phyloP scores from a whole-genome alignment of 1,140 invertebrate species.

The Campoletis sonorensis region DNA sequence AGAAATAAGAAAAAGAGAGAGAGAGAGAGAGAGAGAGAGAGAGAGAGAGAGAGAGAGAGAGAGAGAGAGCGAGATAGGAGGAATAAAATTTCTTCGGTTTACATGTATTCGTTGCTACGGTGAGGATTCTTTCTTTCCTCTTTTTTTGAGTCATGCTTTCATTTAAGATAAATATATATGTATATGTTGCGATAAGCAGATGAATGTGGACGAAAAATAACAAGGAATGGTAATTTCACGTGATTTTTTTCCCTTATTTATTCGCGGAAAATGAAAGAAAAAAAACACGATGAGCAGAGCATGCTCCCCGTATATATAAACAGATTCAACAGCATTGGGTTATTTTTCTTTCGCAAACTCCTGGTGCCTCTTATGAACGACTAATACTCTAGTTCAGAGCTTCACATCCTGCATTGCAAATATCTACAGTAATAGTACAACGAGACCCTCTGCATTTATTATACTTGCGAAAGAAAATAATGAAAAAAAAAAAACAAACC shows the following conservation, averaged over 20 bases:
- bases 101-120: neutral
- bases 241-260: neutral
- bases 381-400: too few relatives aligned
- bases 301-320: too few relatives aligned
- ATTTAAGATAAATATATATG: neutral
- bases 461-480: too few relatives aligned
- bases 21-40: neutral
- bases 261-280: neutral
- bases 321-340: too few relatives aligned
- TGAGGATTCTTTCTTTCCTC: neutral
- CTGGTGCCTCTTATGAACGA: too few relatives aligned
- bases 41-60: neutral
- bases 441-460: too few relatives aligned
- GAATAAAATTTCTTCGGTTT: neutral
- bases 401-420: too few relatives aligned
- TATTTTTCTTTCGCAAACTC: too few relatives aligned
- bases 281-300: neutral
- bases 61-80: too few relatives aligned
- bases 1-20: neutral
- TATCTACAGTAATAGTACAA: too few relatives aligned
- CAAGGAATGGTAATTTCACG: neutral
- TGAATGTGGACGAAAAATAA: neutral
- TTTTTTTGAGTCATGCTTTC: neutral
- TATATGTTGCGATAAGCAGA: neutral
- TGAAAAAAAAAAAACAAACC: too few relatives aligned